Evolutionary conservation across 2,888 invertebrate species (phyloP).

Genomic region (Rhopalosiphum nymphaeae): DNA sequence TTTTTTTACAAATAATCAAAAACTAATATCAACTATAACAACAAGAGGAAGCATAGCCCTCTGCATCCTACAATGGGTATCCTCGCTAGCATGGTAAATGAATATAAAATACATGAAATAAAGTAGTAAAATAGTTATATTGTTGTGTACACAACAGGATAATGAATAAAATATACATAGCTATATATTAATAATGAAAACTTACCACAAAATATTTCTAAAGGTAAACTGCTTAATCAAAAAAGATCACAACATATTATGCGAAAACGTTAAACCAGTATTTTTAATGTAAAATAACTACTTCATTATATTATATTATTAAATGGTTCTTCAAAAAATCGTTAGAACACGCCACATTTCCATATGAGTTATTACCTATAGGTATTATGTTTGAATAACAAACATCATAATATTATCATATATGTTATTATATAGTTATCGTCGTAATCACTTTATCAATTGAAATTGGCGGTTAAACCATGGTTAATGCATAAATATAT

Average conservation of each 20-base stretch:
- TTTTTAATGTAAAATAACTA: not conserved
- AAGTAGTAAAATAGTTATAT: not conserved
- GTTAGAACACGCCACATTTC: not conserved
- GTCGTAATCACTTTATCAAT: not conserved
- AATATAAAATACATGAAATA: not conserved
- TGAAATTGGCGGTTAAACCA: constrained; percentile 10
- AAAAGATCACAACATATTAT: not conserved
- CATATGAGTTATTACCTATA: not conserved
- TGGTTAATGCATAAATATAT: not conserved
- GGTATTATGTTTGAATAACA: not conserved
- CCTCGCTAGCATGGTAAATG: not conserved
- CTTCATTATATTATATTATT: not conserved
- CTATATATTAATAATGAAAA: not conserved
- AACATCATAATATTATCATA: not conserved
- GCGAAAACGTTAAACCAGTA: not conserved
- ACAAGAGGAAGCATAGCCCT: not conserved
- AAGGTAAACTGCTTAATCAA: not conserved
- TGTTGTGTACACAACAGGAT: not conserved
- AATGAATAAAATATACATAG: not conserved
- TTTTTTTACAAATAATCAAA: not conserved
- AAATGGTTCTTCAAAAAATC: not conserved
- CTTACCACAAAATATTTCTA: not conserved
- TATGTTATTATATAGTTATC: not conserved
- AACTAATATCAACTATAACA: not conserved
- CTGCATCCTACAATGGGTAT: not conserved